These are phyloP conservation scores for Buceros bicornis DNA, from an alignment of 2,797 vertebrate species.

Conservation along the genomic window DNA sequence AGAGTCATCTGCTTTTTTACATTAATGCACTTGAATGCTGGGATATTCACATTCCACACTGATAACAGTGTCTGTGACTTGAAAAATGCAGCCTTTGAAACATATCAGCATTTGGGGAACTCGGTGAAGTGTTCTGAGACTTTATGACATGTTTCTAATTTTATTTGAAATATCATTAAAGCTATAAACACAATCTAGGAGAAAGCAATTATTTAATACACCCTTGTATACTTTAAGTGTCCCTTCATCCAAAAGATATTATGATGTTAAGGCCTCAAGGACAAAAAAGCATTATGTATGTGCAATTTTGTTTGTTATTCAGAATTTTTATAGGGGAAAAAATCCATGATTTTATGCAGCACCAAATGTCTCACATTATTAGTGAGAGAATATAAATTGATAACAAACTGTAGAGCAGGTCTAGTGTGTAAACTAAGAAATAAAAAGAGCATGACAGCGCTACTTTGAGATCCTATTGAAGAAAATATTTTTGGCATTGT, in stretches of 20 bases:
- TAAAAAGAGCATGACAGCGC: accelerated
- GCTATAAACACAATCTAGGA: neutral
- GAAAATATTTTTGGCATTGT: neutral
- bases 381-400: neutral
- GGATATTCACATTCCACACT: neutral
- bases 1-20: neutral
- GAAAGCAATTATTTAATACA: neutral
- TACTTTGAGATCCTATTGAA: neutral
- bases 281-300: neutral
- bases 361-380: neutral
- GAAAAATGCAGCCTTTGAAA: neutral
- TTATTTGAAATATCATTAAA: neutral
- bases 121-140: neutral
- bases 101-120: neutral
- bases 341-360: neutral
- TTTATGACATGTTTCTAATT: neutral
- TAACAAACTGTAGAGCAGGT: neutral
- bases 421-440: neutral
- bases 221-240: neutral
- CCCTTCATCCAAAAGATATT: neutral
- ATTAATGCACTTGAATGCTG: neutral
- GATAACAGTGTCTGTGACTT: neutral
- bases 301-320: neutral
- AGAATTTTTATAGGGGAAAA: neutral
- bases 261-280: neutral